Conservation (phyloP, 2,797 vertebrate species). For the Crenichthys baileyi region DNA sequence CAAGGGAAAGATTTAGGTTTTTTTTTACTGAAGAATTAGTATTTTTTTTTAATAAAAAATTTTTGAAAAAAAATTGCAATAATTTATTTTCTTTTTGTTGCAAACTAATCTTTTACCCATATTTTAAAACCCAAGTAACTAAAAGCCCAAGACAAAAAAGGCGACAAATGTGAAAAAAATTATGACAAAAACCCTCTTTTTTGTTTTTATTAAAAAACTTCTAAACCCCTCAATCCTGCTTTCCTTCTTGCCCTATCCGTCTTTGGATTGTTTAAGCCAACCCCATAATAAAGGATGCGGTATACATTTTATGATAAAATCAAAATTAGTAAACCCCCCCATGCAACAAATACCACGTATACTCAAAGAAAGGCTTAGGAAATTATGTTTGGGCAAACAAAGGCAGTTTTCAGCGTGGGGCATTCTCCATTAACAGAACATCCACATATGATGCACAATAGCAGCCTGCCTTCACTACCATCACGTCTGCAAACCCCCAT, state of each 20-base stretch:
- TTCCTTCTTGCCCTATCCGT: conserved; percentile 64
- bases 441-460: conserved; percentile 83
- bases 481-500: conserved; percentile 35
- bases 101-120: neutral
- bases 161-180: conserved; percentile 41
- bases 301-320: conserved; percentile 89
- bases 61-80: neutral
- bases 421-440: conserved; percentile 85
- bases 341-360: conserved; percentile 40
- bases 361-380: conserved; percentile 63
- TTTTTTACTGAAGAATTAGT: neutral
- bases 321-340: conserved; percentile 83
- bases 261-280: conserved; percentile 82
- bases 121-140: neutral
- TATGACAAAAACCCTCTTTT: conserved; percentile 35
- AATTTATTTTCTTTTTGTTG: conserved; percentile 4
- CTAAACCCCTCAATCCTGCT: conserved; percentile 55
- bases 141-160: conserved; percentile 16
- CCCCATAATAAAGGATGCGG: conserved; percentile 84
- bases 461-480: conserved; percentile 78
- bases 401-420: conserved; percentile 78
- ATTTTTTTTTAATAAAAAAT: neutral
- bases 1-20: neutral
- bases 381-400: conserved; percentile 88
- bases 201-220: conserved; percentile 53